Conservation (phyloP, 2,113 vertebrate species). For the Strix uralensis region DNA sequence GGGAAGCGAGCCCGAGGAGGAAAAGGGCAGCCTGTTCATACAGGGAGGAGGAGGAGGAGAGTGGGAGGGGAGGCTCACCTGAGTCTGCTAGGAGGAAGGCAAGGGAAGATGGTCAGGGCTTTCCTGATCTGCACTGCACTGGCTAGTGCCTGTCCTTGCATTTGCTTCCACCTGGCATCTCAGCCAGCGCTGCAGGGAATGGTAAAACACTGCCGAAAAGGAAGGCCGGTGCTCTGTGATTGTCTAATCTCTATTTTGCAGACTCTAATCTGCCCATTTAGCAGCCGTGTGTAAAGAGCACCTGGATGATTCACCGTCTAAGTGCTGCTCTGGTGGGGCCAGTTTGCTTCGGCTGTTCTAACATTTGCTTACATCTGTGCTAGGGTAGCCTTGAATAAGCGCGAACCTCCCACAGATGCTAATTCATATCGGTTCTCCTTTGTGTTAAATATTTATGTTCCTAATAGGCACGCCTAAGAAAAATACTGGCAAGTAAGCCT, state of each 20-base stretch:
- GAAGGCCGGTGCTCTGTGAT: not conserved
- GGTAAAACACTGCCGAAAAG: not conserved
- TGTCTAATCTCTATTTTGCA: not conserved
- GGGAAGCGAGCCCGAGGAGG: not conserved
- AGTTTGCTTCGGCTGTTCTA: not conserved
- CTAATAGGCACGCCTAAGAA: slow-evolving; percentile 34
- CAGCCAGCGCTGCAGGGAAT: accelerated
- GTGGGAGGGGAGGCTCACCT: not conserved
- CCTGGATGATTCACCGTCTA: not conserved
- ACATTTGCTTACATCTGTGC: not conserved
- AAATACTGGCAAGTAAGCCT: not conserved
- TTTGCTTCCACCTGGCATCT: not conserved
- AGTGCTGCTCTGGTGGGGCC: not conserved
- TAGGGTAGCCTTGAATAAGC: not conserved
- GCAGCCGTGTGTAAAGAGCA: not conserved
- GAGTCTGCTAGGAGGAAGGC: not conserved
- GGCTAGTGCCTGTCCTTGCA: not conserved
- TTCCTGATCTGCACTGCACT: accelerated
- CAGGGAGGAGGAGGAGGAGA: not conserved
- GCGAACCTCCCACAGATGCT: not conserved
- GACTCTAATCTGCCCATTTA: not conserved
- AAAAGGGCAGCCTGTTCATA: not conserved
- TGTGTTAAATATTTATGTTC: slow-evolving; percentile 31
- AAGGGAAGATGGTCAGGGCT: not conserved
- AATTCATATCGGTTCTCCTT: slow-evolving; percentile 36